These are phyloP conservation scores for Eutrigla gurnardus DNA, from an alignment of 2,797 vertebrate genomes.

Conservation along the genomic window DNA sequence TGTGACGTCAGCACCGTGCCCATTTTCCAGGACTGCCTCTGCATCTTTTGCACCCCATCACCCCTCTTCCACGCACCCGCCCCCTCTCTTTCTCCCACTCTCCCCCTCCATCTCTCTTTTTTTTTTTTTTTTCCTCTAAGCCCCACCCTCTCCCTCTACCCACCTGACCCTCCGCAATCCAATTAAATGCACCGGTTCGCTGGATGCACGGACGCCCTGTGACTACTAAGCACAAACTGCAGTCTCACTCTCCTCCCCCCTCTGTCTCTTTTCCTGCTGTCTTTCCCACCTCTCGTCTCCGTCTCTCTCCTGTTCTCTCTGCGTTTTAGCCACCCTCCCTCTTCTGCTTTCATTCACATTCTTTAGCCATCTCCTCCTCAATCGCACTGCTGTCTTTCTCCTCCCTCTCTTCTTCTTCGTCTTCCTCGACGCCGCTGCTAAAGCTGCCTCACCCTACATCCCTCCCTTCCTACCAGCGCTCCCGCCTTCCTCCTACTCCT, in stretches of 20 bases:
- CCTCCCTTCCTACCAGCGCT: constrained; percentile 63
- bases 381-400: constrained; percentile 55
- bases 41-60: constrained; percentile 70
- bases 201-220: constrained; percentile 75
- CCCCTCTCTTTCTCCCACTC: constrained; percentile 6
- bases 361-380: constrained; percentile 63
- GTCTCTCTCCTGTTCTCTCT: constrained; percentile 62
- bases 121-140: constrained; percentile 32
- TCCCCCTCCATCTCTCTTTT: constrained; percentile 12
- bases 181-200: constrained; percentile 71
- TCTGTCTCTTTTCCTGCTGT: constrained; percentile 65
- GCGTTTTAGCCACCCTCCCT: constrained; percentile 45
- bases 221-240: constrained; percentile 83
- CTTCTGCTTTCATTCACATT: constrained; percentile 74
- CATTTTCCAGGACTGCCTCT: constrained; percentile 68
- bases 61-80: constrained; percentile 34
- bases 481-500: constrained; percentile 48
- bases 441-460: constrained; percentile 67
- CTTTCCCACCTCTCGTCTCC: constrained; percentile 69
- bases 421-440: constrained; percentile 48
- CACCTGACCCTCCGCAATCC: constrained; percentile 79
- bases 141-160: constrained; percentile 70
- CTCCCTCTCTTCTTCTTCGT: constrained; percentile 45
- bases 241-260: constrained; percentile 80
- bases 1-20: constrained; percentile 69